These are phyloP conservation scores for Argyresthia albistria DNA, from an alignment of 2,888 invertebrate species.

Conservation along the genomic window DNA sequence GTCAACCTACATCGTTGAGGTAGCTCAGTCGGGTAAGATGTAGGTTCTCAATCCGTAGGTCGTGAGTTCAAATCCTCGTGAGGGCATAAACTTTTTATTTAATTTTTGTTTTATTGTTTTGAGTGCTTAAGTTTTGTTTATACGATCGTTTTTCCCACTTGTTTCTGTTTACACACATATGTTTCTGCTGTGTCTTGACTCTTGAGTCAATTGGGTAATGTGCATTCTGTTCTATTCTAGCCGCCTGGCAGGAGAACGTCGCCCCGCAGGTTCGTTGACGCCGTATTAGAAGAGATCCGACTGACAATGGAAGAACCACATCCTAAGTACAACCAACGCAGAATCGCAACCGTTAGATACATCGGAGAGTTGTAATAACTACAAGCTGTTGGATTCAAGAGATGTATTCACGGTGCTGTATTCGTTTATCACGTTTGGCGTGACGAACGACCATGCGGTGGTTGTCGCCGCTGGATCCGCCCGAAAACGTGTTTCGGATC, in stretches of 20 bases:
- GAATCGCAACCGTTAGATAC: slow-evolving; percentile 95
- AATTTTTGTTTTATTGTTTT: no score
- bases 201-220: no score
- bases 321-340: slow-evolving; percentile 92
- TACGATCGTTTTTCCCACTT: no score
- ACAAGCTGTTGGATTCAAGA: slow-evolving; percentile 91
- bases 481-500: slow-evolving; percentile 92
- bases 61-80: no score
- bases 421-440: slow-evolving; percentile 93
- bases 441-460: slow-evolving; percentile 79
- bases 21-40: no score
- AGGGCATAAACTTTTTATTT: no score
- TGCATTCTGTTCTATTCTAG: no score
- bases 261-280: slow-evolving; percentile 96
- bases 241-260: slow-evolving; percentile 90
- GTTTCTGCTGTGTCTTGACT: no score
- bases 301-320: slow-evolving; percentile 83
- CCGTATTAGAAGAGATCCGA: slow-evolving; percentile 91
- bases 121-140: no score
- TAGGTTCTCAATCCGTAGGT: no score
- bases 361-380: slow-evolving; percentile 98
- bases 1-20: no score
- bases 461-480: slow-evolving; percentile 85
- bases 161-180: no score
- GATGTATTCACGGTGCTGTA: slow-evolving; percentile 94